Evolutionary conservation across 2,888 invertebrate species (phyloP).

Genomic region (Elaeidobius kamerunicus): DNA sequence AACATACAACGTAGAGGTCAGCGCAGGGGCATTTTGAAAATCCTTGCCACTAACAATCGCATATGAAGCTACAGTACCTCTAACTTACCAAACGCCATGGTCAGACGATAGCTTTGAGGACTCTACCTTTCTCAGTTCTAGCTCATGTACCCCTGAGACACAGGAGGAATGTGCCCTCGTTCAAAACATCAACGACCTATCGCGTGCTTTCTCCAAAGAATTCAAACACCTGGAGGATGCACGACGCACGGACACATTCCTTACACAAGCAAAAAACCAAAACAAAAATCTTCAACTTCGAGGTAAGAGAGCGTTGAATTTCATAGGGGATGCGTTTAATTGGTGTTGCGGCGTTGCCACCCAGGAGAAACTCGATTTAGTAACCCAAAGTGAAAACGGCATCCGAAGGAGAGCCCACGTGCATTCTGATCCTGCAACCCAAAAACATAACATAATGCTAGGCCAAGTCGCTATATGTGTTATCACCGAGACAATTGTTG

Average conservation of each 20-base stretch:
- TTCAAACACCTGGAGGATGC: neutral
- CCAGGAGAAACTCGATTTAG: neutral
- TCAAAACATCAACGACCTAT: neutral
- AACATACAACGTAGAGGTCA: slow-evolving; percentile 6
- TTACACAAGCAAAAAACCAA: neutral
- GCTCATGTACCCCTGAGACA: neutral
- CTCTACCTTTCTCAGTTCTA: neutral
- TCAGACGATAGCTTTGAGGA: neutral
- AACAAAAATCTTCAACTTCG: too few relatives aligned
- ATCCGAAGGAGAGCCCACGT: too few relatives aligned
- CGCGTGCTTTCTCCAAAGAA: neutral
- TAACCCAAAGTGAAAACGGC: too few relatives aligned
- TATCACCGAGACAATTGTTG: too few relatives aligned
- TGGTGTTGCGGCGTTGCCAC: slow-evolving; percentile 32
- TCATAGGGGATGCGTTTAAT: slow-evolving; percentile 25
- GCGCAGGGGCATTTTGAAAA: slow-evolving; percentile 29
- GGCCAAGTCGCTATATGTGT: too few relatives aligned
- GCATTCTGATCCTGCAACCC: too few relatives aligned
- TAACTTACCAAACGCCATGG: slow-evolving; percentile 21
- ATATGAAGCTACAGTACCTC: slow-evolving; percentile 28
- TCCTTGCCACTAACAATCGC: slow-evolving; percentile 19
- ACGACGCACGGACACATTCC: neutral
- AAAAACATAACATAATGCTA: too few relatives aligned
- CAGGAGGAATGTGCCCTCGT: neutral
- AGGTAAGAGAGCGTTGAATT: slow-evolving; percentile 19